phyloP scores from a whole-genome alignment of 2,113 vertebrate species.

The Raja brachyura region DNA sequence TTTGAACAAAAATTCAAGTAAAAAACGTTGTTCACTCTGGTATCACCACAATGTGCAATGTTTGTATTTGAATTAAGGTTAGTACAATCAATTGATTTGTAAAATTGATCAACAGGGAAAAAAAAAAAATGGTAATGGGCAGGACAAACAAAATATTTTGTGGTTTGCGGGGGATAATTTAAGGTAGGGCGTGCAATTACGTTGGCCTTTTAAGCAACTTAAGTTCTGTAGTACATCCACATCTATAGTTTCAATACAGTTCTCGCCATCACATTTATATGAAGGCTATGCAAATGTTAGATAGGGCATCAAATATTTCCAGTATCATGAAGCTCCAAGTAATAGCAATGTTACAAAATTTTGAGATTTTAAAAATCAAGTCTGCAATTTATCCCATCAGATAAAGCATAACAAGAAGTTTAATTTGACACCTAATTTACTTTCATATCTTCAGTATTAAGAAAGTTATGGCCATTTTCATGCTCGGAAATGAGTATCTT shows the following conservation, averaged over 20 bases:
- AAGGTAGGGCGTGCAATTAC: background rate
- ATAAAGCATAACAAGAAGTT: too few species aligned
- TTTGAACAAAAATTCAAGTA: conserved; percentile 4
- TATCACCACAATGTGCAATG: background rate
- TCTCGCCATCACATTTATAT: background rate
- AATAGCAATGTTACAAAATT: too few species aligned
- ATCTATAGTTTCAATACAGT: too few species aligned
- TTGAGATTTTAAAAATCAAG: too few species aligned
- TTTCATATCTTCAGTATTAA: too few species aligned
- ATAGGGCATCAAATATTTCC: background rate
- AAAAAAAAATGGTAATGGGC: background rate
- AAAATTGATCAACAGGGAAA: background rate
- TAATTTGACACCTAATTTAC: too few species aligned
- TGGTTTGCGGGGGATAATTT: too few species aligned
- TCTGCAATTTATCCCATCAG: too few species aligned
- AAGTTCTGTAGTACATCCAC: background rate
- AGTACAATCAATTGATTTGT: background rate
- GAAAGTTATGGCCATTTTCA: too few species aligned
- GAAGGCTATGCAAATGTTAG: background rate
- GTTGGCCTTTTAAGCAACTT: background rate
- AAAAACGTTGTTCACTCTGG: background rate
- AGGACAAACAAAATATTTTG: background rate
- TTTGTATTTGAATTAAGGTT: background rate
- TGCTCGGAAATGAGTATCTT: too few species aligned
- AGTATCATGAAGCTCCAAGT: too few species aligned